Base-by-base conservation (phyloP, 2,888 invertebrate genomes). In the Gastracanthus pulcherrimus region DNA sequence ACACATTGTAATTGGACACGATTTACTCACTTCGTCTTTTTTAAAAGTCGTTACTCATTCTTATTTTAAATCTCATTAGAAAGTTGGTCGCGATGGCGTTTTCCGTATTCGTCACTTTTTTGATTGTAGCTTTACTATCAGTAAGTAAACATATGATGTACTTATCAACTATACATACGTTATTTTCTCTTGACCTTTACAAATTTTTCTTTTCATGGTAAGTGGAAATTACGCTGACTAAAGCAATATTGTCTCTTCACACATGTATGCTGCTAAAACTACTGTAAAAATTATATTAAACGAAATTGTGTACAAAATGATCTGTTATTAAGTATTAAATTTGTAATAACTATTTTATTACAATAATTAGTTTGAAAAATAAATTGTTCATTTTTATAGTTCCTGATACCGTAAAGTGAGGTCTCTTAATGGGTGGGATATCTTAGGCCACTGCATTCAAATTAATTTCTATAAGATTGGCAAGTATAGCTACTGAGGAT, bases 101-200 rank as follows among this genome's bases (percentile, higher is more conserved):
- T 78, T 78, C 58, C 71, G 38, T 75, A 23, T 51, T 66, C 48
- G 19, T 62, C 19, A 23, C 55, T 66, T 45, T 70, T 71, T 66
- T 66, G 31, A 67, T 78, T 75, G 62, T 78, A 34, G 38, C 36
- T 34, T 58, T 83, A 29, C 26, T 83, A 78, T 81, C 81, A 75
- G 83, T 83, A 83, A 83, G 83, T 83, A 83, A 83, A 77, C 75
- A 76, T 3, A 51, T 31, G 11, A 58, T 23, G n/a, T 19, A 72
- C 11, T 81, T 51, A 67, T 76, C 71, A 29, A 34, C 13, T 38
- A n/a, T 45, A 19, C 19, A 38, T 34, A 60, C 16, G 45, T 72
- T 71, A 7, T 55, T 70, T 78, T 79, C 67, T 67, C 67, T 79
- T 74, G 79, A 79, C 79, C 79, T 67, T 62, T 69, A 45, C n/a